Evolutionary conservation across 2,797 vertebrate species (phyloP), one percentile per base, ranked within the genome.

Genomic region (Acanthurus lineatus): DNA sequence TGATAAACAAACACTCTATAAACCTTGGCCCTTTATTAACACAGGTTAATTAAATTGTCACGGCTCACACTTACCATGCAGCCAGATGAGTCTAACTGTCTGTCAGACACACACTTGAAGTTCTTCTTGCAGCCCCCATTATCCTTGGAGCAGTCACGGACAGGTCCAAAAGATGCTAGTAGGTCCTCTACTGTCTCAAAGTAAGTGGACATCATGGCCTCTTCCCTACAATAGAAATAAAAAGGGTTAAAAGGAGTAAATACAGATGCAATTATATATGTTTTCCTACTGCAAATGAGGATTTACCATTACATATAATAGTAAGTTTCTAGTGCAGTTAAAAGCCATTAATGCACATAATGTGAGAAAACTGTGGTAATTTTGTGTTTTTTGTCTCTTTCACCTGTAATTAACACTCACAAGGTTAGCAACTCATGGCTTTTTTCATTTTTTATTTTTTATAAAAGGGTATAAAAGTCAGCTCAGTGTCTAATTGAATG

Each of bases 61-160:
- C 14, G 19, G 1, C 14, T 49, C 6, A 2, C 32, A 84, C 95
- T 92, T 88, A 99, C 98, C 98, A 99, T 97, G 28, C 98, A 99
- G 86, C 98, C 98, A 0, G 97, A 96, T 1, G 98, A 99, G 83
- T 99, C 98, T 47, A 99, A 89, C 81, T 96, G 95, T 75, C 98
- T 96, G 76, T 99, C 98, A 0, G 97, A 96, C 5, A 99, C 97
- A 0, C 98, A 99, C 73, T 99, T 99, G 93, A 98, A 99, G 93
- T 99, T 99, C 82, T 97, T 97, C 57, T 96, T 97, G 87, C 98
- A 99, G 88, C 98, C 98, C 0, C 98, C 98, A 0, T 99, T 99
- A 85, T 98, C 97, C 89, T 96, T 96, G 57, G 97, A 95, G 79
- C 98, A 99, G 92, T 99, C 98, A 4, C 98, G 96, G 12, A 97